Conservation (phyloP, 2,888 invertebrate species). For the Coremacera marginata region DNA sequence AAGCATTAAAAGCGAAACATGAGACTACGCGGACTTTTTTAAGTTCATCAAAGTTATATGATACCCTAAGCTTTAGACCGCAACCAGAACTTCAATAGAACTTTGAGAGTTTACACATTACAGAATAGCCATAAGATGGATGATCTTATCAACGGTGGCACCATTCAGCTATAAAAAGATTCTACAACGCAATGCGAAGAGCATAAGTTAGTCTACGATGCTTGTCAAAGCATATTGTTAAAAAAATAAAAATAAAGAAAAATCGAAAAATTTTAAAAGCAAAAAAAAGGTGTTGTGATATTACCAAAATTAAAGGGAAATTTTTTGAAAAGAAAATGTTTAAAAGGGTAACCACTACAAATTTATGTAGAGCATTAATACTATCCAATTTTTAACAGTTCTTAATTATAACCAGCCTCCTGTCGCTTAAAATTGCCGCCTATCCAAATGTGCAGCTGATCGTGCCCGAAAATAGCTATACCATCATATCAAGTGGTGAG, state of each 20-base stretch:
- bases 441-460: background rate
- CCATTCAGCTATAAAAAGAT: conserved; percentile 17
- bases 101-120: background rate
- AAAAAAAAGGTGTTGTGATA: conserved; percentile 6
- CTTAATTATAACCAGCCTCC: background rate
- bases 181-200: background rate
- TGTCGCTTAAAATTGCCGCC: background rate
- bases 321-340: conserved; percentile 1
- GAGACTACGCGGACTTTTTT: background rate
- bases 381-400: background rate
- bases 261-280: no score
- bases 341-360: conserved; percentile 4
- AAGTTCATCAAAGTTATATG: background rate
- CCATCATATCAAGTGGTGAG: background rate
- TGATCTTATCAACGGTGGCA: background rate
- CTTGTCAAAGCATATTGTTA: background rate
- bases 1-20: conserved; percentile 4
- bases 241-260: background rate
- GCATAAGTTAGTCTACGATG: background rate
- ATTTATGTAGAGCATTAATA: background rate
- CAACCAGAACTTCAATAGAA: background rate
- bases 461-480: background rate
- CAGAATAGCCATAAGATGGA: background rate
- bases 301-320: background rate
- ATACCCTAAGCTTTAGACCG: conserved; percentile 6